Evolutionary conservation across 2,113 vertebrate genomes (phyloP).

Genomic region (Carassius gibelio): DNA sequence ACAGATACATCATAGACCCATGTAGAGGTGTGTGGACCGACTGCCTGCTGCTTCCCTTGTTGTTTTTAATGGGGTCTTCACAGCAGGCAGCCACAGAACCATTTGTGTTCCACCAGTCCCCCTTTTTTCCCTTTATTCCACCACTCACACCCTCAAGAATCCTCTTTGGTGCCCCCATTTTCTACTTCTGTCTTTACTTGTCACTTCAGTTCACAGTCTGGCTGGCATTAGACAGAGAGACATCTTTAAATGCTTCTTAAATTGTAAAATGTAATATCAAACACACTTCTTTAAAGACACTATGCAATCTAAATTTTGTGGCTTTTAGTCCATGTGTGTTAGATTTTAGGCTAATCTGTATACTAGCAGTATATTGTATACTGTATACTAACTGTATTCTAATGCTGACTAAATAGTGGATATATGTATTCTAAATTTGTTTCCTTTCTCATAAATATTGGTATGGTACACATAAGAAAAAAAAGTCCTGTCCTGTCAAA

Average conservation of each 20-base stretch:
- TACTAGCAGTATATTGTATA: too few species aligned
- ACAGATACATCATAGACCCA: constrained; percentile 64
- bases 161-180: not conserved
- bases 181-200: constrained; percentile 36
- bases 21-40: constrained; percentile 66
- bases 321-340: too few species aligned
- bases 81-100: constrained; percentile 64
- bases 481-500: not conserved
- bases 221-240: not conserved
- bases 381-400: too few species aligned
- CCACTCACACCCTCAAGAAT: constrained; percentile 10
- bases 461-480: too few species aligned
- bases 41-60: constrained; percentile 65
- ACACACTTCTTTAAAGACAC: not conserved
- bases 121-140: constrained; percentile 16
- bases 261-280: not conserved
- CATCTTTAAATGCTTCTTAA: not conserved
- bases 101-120: constrained; percentile 62
- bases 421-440: too few species aligned
- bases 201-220: not conserved
- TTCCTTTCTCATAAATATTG: too few species aligned
- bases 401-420: too few species aligned
- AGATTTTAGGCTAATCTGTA: too few species aligned
- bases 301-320: too few species aligned
- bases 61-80: constrained; percentile 69